Evolutionary conservation across 2,113 vertebrate species (phyloP), one percentile per base, ranked within the genome.

Genomic region (Pelodiscus sinensis): DNA sequence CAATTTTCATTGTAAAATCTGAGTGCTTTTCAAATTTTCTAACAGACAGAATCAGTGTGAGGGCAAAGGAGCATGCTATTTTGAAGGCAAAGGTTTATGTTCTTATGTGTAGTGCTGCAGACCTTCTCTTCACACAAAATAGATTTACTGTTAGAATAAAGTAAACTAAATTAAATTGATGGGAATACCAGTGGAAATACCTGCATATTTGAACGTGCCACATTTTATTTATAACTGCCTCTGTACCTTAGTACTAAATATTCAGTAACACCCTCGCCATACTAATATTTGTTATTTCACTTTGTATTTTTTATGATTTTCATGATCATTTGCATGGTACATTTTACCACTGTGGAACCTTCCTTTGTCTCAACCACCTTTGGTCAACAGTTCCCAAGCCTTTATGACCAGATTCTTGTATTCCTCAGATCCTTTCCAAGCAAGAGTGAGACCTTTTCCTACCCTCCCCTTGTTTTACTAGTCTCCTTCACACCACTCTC

Each of bases 11-110:
- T 14, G 19, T 1, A 77, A 44, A 9, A 77, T 24, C 73, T 14
- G 22, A 50, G 38, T 50, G 24, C 13, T 22, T 77, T 44, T 25
- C 24, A 77, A 65, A 35, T 71, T 71, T 71, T 35, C 35, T n/a
- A 71, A n/a, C n/a, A 71, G 22, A 52, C 0, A 1, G 56, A 54
- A 84, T 35, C 35, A 35, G 18, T 65, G 7, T 35, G n/a, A 71
- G n/a, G 65, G 14, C 16, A 80, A 27, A 52, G 78, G n/a, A 75
- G n/a, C 0, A 0, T 55, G 10, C 2, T 35, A 27, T 29, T 19
- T 2, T 62, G 50, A 57, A 92, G 54, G 31, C 0, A 0, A 25
- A 2, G 13, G 22, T 12, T 4, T 9, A 79, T 71, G 65, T 71
- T 21, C 18, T 25, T 57, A 57, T 21, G 5, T 60, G 3, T 1